Percentiles rank a stretch among this genome's conserved stretches.
Conservation (phyloP, 2,113 vertebrate species). For the Gasterosteus aculeatus region DNA sequence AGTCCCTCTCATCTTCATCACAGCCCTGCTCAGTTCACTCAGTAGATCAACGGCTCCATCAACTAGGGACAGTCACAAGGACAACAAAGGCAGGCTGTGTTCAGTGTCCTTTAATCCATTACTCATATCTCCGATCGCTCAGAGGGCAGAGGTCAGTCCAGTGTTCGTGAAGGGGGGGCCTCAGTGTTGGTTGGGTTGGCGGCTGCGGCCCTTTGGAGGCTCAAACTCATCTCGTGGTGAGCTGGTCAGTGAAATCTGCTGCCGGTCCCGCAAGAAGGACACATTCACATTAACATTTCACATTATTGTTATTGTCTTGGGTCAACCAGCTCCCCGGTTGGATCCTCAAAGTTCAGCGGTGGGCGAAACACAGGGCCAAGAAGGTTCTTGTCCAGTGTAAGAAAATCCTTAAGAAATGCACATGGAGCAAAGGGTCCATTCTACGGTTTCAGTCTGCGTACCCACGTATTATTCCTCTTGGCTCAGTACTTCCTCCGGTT, state of each 20-base stretch:
- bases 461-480: neutral
- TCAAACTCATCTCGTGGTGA: neutral
- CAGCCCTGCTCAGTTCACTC: slow-evolving; percentile 19
- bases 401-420: slow-evolving; percentile 19
- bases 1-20: slow-evolving; percentile 19
- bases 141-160: slow-evolving; percentile 41
- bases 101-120: slow-evolving; percentile 15
- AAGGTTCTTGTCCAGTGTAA: slow-evolving; percentile 40
- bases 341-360: slow-evolving; percentile 24
- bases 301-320: no score
- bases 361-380: slow-evolving; percentile 1
- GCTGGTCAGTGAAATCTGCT: slow-evolving; percentile 4
- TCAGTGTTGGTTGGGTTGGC: slow-evolving; percentile 30
- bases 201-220: slow-evolving; percentile 1
- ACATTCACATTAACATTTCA: no score
- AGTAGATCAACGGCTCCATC: slow-evolving; percentile 21
- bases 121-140: slow-evolving; percentile 3
- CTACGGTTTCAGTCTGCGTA: slow-evolving; percentile 1
- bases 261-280: neutral
- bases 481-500: slow-evolving; percentile 13
- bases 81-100: neutral
- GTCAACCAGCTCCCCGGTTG: slow-evolving; percentile 39
- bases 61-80: neutral
- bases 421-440: neutral
- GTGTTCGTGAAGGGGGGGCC: slow-evolving; percentile 51